Base-by-base conservation (phyloP, 64 coral and sea anemone genomes). In the Hydrozoanthus tunicans region DNA sequence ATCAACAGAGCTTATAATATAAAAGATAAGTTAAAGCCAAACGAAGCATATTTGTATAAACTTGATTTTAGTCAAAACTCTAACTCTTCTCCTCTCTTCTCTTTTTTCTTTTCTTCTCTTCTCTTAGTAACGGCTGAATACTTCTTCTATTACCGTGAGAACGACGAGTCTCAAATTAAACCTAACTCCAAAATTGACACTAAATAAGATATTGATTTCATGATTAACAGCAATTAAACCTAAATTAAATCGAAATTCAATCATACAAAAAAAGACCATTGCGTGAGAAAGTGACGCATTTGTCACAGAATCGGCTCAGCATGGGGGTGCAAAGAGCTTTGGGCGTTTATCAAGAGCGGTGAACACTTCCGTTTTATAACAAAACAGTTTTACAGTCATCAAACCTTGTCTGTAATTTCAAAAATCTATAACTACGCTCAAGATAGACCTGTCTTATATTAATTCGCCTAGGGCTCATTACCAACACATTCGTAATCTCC, bases 371-470 rank as follows among this genome's bases (percentile, higher is more conserved):
- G 81, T 64, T 83, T 54, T 5, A 5, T 53, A 14, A 68, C 81
- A 83, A 83, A 83, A n/a, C 62, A 53, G 53, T 9, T 68, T 83
- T 83, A 52, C 81, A 83, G 6, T 32, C 81, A 13, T 83, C 7
- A 67, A 17, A 66, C 10, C 64, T 14, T 17, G 5, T 13, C 8
- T 66, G 64, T 43, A 43, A 53, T 83, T 52, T 51, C 55, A 17
- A 77, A 83, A 52, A 52, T 51, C 62, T 53, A 32, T 14, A 53
- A 62, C 61, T 13, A 66, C 62, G 67, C 3, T 17, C 17, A 66
- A 15, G 12, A 15, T 66, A 66, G 17, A 66, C 12, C 12, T 13
- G 64, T 15, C 12, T 17, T 15, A 66, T 15, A 66, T 15, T 66
- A 14, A 4, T 15, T 13, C 17, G 10, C 2, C 17, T 11, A 15